A percentile compares a stretch with the other conserved stretches of the same genome.
Evolutionary conservation across 2,888 invertebrate genomes (phyloP).

Genomic region (Melitaea athalia): DNA sequence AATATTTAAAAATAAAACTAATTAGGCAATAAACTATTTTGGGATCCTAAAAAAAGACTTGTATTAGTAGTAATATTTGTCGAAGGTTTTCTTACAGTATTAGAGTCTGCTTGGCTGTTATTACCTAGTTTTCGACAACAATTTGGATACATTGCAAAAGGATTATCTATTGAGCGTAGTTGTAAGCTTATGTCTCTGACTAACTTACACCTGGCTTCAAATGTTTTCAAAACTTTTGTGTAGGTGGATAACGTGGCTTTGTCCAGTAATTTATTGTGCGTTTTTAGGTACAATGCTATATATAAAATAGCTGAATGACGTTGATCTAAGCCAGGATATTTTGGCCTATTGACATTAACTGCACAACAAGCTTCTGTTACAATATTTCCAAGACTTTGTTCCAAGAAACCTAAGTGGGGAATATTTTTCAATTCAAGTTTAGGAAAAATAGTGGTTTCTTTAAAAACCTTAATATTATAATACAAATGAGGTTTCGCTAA

Average conservation of each 20-base stretch:
- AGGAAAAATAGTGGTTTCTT: conserved; percentile 60
- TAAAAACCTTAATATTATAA: conserved; percentile 70
- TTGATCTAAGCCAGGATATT: conserved; percentile 82
- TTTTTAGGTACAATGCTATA: conserved; percentile 82
- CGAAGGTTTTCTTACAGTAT: conserved; percentile 44
- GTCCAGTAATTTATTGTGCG: conserved; percentile 65
- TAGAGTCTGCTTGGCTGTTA: conserved; percentile 39
- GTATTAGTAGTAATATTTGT: conserved; percentile 37
- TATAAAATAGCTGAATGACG: conserved; percentile 78
- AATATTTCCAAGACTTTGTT: conserved; percentile 81
- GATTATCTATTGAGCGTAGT: conserved; percentile 81
- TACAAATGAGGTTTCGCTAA: conserved; percentile 76
- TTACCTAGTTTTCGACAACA: conserved; percentile 46
- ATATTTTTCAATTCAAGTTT: conserved; percentile 70
- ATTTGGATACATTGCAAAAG: conserved; percentile 74
- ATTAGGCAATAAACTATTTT: not conserved
- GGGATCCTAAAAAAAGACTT: conserved; percentile 22
- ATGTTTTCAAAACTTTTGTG: conserved; percentile 58
- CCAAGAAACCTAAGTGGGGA: conserved; percentile 83
- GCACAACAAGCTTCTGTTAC: conserved; percentile 80
- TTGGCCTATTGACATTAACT: conserved; percentile 79
- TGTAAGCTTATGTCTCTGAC: conserved; percentile 64
- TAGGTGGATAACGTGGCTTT: conserved; percentile 57
- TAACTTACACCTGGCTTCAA: conserved; percentile 64
- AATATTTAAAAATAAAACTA: not conserved